Evolutionary conservation across 2,888 invertebrate species (phyloP), one percentile per base, ranked within the genome.

Genomic region (Hymenopus coronatus): DNA sequence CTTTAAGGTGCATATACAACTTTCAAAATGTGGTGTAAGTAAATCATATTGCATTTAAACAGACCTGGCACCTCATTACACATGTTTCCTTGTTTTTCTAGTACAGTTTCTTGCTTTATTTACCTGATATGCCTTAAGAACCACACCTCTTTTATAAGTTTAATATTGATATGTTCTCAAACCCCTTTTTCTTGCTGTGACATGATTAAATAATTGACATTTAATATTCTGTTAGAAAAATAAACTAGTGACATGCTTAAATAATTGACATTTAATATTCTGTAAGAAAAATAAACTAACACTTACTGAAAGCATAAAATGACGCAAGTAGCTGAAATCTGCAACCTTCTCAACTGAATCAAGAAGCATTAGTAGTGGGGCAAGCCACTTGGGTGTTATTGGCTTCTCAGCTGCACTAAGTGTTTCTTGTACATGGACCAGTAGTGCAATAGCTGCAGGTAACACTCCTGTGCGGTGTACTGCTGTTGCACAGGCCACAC

Each of bases 271-370:
- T 27, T 0, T 28, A 82, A 82, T 82, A 82, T 84, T 84, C 25
- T 20, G 6, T 14, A 54, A 9, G n/a, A 70, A 12, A 40, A 40
- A 40, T 12, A 12, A 40, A 40, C 40, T 82, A 83, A 91, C 83
- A 92, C 91, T 91, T 92, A 93, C 93, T 91, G 93, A 93, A 90
- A 96, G 95, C 95, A 96, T 95, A 40, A 95, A 94, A 85, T 94
- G 93, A 91, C 96, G 96, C 33, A 97, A 93, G 90, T 95, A 95
- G 0, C 96, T 95, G 40, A 96, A 95, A 81, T 96, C 94, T 4
- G 96, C 95, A 20, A 97, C 96, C 93, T 97, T 97, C 91, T 97
- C 97, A 91, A 97, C 95, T 86, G 97, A 94, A 92, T 97, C 97
- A 30, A 97, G 94, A 28, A 97, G 94, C 14, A 97, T 93, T 28